Evolutionary conservation across 2,113 vertebrate genomes (phyloP).

Genomic region (Oreamnos americanus): DNA sequence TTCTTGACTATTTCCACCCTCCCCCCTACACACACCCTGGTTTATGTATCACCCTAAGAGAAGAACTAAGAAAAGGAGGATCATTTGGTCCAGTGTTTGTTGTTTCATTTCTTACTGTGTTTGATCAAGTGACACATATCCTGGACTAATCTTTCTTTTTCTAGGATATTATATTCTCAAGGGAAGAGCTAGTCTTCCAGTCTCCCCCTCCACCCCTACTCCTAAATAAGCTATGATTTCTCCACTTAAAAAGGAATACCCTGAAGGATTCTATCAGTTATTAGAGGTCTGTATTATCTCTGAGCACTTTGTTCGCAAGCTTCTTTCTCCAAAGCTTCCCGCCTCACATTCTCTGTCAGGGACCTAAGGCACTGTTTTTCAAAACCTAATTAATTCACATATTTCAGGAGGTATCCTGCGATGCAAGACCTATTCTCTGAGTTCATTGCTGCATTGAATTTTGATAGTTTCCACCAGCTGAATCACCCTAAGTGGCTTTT

Average conservation of each 20-base stretch:
- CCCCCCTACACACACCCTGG: fast-evolving
- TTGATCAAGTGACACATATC: not conserved
- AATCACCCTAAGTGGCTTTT: not conserved
- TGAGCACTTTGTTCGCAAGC: not conserved
- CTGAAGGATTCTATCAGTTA: not conserved
- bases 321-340: not conserved
- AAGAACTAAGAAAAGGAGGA: not conserved
- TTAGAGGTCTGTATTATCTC: not conserved
- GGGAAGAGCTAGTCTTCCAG: not conserved
- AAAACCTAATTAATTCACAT: not conserved
- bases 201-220: not conserved
- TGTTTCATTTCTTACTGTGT: not conserved
- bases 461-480: not conserved
- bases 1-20: not conserved
- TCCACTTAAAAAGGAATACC: not conserved
- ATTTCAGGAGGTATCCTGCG: not conserved
- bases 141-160: not conserved
- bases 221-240: not conserved
- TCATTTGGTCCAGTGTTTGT: not conserved
- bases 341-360: not conserved
- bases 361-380: not conserved
- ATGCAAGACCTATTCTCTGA: not conserved
- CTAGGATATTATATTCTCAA: not conserved
- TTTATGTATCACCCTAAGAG: not conserved
- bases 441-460: not conserved